Base-by-base conservation (phyloP, 30 jellyfish, hydroid and myxozoan genomes). In the Cassiopea xamachana region DNA sequence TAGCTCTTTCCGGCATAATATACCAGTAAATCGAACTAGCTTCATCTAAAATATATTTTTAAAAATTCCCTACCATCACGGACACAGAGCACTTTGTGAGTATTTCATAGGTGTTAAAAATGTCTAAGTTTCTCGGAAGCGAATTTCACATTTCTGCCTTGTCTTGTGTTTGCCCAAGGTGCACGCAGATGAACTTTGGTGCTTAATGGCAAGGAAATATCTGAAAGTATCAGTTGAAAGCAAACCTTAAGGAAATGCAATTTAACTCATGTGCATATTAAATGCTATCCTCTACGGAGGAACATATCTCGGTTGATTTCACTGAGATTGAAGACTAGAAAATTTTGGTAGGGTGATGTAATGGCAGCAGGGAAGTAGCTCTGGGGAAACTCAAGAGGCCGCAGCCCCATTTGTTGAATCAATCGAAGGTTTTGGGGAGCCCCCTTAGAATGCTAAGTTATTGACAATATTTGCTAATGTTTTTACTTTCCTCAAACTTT, bases 171-270 rank as follows among this genome's bases (percentile, higher is more conserved):
- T 64, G 15, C 19, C 0, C 6, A 5, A 13, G 27, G 2, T 64
- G 43, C 43, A 2, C 27, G 19, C 14, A 59, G 14, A 59, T 59
- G 74, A 17, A 16, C 7, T 14, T 64, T 14, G 74, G 74, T 14
- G 74, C 43, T 14, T 64, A 5, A 64, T 64, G 74, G 74, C 27
- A 64, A 64, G 74, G 74, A 64, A 64, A 64, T 64, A 64, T 64
- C 74, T 64, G 74, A 64, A 64, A 64, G 74, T 13, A 16, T 5
- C 74, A 16, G 15, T 17, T 64, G 74, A 64, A 64, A 64, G 43
- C 0, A 13, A 64, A 14, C 74, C 43, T 7, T 9, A 64, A 13
- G 74, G 74, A 64, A 64, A 64, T 64, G 74, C 74, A 64, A 64
- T 64, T 2, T 2, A 64, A 64, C 74, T 64, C 74, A 27, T 27